phyloP scores from a whole-genome alignment of 2,888 invertebrate species.

The Nephrotoma guestfalica region DNA sequence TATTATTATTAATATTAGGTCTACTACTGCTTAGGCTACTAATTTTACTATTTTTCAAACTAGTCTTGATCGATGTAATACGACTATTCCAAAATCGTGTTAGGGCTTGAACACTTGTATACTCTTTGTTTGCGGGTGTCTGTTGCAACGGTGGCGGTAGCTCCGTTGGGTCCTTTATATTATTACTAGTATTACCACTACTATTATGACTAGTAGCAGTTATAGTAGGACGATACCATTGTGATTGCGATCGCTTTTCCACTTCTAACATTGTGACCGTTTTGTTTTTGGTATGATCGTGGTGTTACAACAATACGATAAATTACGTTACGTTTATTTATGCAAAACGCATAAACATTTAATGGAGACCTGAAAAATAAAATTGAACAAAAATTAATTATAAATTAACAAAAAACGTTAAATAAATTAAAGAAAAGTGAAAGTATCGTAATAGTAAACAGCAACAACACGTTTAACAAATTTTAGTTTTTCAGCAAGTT shows the following conservation, averaged over 20 bases:
- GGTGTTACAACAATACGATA: not conserved
- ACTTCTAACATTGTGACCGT: not conserved
- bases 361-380: not conserved
- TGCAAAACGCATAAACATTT: not conserved
- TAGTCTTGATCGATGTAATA: slow-evolving; percentile 18
- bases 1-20: slow-evolving; percentile 5
- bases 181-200: not conserved
- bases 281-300: not conserved
- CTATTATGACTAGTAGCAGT: not conserved
- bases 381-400: not conserved
- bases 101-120: slow-evolving; percentile 28
- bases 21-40: not conserved
- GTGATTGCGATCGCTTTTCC: not conserved
- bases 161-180: not conserved
- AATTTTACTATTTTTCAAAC: not conserved
- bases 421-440: not conserved
- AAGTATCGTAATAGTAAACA: not conserved
- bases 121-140: slow-evolving; percentile 16
- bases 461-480: not conserved
- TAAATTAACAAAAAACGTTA: not conserved
- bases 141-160: not conserved
- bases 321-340: not conserved
- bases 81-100: slow-evolving; percentile 30
- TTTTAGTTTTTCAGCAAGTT: not conserved
- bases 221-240: not conserved